Evolutionary conservation across 1,140 invertebrate species (phyloP).

Genomic region (Drosophila bipectinata): DNA sequence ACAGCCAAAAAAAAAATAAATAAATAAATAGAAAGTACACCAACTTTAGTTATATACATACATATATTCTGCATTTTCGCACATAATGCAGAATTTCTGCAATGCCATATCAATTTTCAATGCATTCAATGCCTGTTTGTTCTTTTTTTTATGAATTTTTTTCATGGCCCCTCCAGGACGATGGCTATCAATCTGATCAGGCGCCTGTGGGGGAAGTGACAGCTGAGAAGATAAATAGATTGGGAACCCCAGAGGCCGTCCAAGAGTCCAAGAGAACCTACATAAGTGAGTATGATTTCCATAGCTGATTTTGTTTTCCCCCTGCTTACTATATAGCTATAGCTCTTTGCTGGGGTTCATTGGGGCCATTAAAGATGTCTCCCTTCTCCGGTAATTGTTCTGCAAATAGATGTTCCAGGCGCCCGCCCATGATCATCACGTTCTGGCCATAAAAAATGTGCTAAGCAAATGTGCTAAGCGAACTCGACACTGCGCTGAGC

Average conservation of each 20-base stretch:
- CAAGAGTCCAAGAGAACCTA: conserved; percentile 25
- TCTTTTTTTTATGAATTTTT: background rate
- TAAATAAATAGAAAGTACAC: conserved; percentile 8
- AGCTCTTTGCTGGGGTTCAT: conserved; percentile 17
- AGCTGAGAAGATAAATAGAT: conserved; percentile 45
- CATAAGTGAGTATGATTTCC: conserved; percentile 54
- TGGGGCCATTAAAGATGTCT: conserved; percentile 58
- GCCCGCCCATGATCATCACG: conserved; percentile 68
- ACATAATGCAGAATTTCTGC: conserved; percentile 14
- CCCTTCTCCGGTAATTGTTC: conserved; percentile 27
- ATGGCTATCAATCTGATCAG: conserved; percentile 64
- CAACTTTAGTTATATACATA: conserved; percentile 2
- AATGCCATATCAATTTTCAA: conserved; percentile 33
- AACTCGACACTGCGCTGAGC: conserved; percentile 24
- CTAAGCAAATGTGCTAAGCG: conserved; percentile 60
- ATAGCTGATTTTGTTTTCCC: background rate
- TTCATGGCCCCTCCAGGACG: conserved; percentile 18
- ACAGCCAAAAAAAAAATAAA: background rate
- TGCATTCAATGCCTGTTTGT: conserved; percentile 5
- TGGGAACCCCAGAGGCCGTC: conserved; percentile 43
- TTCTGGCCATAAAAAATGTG: conserved; percentile 73
- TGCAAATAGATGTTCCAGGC: conserved; percentile 47
- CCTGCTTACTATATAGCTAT: background rate
- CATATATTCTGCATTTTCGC: conserved; percentile 22
- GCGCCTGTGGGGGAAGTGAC: conserved; percentile 42